Percentiles rank a stretch among this genome's conserved stretches.
Conservation (phyloP, 2,888 invertebrate species). For the Trissolcus brochymenae region DNA sequence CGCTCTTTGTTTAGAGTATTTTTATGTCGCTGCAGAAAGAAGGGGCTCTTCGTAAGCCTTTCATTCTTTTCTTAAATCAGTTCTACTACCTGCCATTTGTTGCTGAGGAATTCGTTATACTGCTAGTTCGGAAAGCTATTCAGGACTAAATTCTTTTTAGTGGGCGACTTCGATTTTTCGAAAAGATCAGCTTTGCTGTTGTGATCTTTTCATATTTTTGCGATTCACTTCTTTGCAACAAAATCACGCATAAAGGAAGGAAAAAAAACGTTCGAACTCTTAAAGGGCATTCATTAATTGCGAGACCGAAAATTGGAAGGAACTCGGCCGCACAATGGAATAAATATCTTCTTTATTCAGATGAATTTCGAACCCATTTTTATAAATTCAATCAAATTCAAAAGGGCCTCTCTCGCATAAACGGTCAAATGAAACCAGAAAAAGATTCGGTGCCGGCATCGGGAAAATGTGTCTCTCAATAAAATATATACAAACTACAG, state of each 20-base stretch:
- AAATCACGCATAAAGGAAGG: slow-evolving; percentile 47
- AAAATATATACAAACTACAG: not conserved
- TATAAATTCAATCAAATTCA: slow-evolving; percentile 10
- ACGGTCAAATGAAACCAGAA: not conserved
- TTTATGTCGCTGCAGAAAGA: slow-evolving; percentile 63
- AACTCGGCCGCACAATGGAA: slow-evolving; percentile 25
- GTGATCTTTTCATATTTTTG: slow-evolving; percentile 54
- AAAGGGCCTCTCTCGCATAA: not conserved
- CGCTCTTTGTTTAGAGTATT: slow-evolving; percentile 66
- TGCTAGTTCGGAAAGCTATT: slow-evolving; percentile 51
- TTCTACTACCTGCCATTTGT: slow-evolving; percentile 56
- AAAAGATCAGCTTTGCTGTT: slow-evolving; percentile 38
- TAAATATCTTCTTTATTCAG: slow-evolving; percentile 26
- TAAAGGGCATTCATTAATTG: slow-evolving; percentile 50
- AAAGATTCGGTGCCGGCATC: not conserved
- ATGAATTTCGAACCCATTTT: slow-evolving; percentile 7
- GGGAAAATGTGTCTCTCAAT: not conserved
- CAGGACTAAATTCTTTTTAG: slow-evolving; percentile 51
- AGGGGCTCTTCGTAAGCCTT: slow-evolving; percentile 66
- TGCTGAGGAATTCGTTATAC: slow-evolving; percentile 57
- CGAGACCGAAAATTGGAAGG: slow-evolving; percentile 43
- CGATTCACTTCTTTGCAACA: slow-evolving; percentile 57
- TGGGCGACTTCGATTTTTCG: slow-evolving; percentile 54
- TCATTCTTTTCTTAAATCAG: slow-evolving; percentile 63
- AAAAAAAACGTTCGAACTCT: slow-evolving; percentile 22